phyloP scores from a whole-genome alignment of 35 echinoderm and acorn worm genomes.

The Chiridota heheva region DNA sequence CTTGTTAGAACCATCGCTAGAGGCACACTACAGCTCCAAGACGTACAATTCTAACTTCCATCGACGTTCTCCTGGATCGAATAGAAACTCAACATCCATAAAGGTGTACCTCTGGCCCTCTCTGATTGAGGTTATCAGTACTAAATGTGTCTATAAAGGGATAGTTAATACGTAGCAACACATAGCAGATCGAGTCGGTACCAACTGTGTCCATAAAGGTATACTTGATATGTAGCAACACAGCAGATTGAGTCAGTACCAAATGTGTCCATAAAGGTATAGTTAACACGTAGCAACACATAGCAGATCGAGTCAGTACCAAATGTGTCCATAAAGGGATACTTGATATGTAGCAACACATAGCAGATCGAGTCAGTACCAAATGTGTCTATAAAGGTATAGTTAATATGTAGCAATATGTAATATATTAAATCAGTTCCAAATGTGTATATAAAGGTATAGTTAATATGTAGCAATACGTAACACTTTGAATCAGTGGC shows the following conservation, averaged over 20 bases:
- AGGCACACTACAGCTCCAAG: slow-evolving; percentile 36
- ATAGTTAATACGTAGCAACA: slow-evolving; percentile 42
- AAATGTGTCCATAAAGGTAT: not conserved
- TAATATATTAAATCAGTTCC: no score
- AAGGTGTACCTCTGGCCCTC: slow-evolving; percentile 56
- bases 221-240: no score
- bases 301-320: no score
- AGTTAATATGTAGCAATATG: not conserved
- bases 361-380: not conserved
- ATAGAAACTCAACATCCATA: slow-evolving; percentile 34
- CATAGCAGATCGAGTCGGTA: no score
- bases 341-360: not conserved
- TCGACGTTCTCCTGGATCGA: slow-evolving; percentile 29
- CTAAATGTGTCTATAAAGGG: slow-evolving; percentile 56
- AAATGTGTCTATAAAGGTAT: not conserved
- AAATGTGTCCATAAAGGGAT: not conserved
- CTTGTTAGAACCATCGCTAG: slow-evolving; percentile 30
- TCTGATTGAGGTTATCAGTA: slow-evolving; percentile 42
- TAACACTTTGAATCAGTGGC: no score
- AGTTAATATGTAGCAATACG: no score
- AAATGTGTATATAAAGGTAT: not conserved
- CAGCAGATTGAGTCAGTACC: not conserved
- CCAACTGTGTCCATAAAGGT: not conserved
- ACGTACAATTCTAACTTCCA: slow-evolving; percentile 39
- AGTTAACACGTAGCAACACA: not conserved